Percentiles rank a stretch among this genome's conserved stretches.
Conservation (phyloP, 2,113 vertebrate species). For the Pogona vitticeps region DNA sequence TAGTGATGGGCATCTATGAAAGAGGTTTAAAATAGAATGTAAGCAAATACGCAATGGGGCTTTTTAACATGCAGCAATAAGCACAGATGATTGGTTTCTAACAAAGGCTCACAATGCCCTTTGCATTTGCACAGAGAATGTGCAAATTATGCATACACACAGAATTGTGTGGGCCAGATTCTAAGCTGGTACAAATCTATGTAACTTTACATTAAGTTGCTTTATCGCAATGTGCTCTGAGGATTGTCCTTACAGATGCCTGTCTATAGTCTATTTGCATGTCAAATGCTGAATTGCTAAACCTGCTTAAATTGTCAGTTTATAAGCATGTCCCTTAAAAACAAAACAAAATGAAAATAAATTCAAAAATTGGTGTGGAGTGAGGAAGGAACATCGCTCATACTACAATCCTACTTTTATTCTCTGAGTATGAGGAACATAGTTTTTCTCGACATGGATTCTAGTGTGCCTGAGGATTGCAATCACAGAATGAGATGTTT, state of each 20-base stretch:
- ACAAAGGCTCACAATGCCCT: background rate
- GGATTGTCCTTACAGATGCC: background rate
- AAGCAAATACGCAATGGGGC: conserved; percentile 42
- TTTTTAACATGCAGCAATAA: conserved; percentile 38
- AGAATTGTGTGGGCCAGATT: conserved; percentile 3
- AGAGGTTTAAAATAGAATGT: conserved; percentile 48
- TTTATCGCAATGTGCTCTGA: background rate
- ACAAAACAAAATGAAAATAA: background rate
- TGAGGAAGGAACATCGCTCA: background rate
- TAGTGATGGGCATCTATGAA: conserved; percentile 49
- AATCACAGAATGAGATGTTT: background rate
- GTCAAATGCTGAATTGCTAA: background rate
- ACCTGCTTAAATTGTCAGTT: background rate
- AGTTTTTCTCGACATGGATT: background rate
- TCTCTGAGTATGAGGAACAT: background rate
- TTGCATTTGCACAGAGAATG: background rate
- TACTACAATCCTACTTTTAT: background rate
- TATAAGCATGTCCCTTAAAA: background rate
- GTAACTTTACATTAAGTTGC: background rate
- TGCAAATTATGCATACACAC: conserved; percentile 25
- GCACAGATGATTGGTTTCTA: conserved; percentile 16
- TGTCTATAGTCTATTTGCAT: background rate
- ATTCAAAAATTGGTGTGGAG: background rate
- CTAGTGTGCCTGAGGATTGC: background rate
- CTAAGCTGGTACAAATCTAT: background rate